Conservation (phyloP, 2,113 vertebrate genomes). For the Toxostoma redivivum region DNA sequence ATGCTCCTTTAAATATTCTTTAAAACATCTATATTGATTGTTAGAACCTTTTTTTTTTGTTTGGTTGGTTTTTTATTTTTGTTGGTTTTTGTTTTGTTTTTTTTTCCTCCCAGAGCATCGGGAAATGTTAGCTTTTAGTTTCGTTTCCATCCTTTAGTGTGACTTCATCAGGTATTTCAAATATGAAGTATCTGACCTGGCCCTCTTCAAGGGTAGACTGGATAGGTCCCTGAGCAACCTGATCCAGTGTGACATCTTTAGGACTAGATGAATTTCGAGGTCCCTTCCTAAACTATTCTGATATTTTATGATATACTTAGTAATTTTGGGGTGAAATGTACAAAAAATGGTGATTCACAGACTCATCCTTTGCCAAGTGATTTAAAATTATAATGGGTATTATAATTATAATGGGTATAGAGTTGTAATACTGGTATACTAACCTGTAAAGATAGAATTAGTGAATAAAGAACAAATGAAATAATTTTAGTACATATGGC, state of each 20-base stretch:
- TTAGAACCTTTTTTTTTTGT: not conserved
- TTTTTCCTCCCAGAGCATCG: rapidly evolving
- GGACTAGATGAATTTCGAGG: not conserved
- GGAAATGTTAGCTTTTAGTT: not conserved
- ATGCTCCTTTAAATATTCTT: not conserved
- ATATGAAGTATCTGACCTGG: not conserved
- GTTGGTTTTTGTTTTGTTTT: too few species aligned
- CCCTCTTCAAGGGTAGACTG: not conserved
- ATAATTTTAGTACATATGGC: not conserved
- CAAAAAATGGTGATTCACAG: not conserved
- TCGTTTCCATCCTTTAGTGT: not conserved
- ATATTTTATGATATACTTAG: not conserved
- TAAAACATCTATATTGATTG: not conserved
- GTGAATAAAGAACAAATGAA: not conserved
- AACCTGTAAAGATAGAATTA: not conserved
- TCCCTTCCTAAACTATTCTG: not conserved
- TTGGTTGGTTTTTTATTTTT: too few species aligned
- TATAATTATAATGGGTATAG: not conserved
- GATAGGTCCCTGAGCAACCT: not conserved
- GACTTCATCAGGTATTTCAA: not conserved
- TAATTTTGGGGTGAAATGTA: not conserved
- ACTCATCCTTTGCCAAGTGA: not conserved
- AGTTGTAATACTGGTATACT: not conserved
- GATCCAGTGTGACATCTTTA: not conserved
- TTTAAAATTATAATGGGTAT: not conserved